Percentiles rank a stretch among this genome's conserved stretches.
phyloP scores from a whole-genome alignment of 2,888 invertebrate species.

The Disparrhopalites patrizii region DNA sequence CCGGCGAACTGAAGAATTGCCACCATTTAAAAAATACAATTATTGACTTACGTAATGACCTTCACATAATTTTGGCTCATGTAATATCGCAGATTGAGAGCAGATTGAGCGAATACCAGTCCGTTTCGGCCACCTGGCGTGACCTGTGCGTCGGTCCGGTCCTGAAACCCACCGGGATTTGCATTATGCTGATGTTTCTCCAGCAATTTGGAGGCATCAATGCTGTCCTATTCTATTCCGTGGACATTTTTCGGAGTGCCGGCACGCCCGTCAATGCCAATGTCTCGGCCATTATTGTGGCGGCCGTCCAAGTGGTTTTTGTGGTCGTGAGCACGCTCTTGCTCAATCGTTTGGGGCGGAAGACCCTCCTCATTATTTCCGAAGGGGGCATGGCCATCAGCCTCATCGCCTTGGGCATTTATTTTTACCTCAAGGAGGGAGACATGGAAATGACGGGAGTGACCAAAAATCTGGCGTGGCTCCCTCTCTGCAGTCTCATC shows the following conservation, averaged over 20 bases:
- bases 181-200: slow-evolving; percentile 75
- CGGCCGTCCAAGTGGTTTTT: slow-evolving; percentile 57
- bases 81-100: neutral
- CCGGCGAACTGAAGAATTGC: neutral
- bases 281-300: slow-evolving; percentile 58
- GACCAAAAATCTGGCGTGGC: slow-evolving; percentile 59
- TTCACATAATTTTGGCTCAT: too few relatives aligned
- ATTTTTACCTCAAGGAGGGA: slow-evolving; percentile 59
- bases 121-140: neutral
- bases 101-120: neutral
- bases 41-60: too few relatives aligned
- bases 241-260: slow-evolving; percentile 69
- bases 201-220: slow-evolving; percentile 75
- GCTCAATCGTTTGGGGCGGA: slow-evolving; percentile 75
- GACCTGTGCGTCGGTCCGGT: slow-evolving; percentile 49
- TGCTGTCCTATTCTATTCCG: slow-evolving; percentile 67
- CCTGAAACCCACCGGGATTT: slow-evolving; percentile 67
- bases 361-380: slow-evolving; percentile 71
- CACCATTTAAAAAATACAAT: neutral
- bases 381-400: slow-evolving; percentile 68
- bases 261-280: slow-evolving; percentile 58
- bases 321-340: slow-evolving; percentile 58
- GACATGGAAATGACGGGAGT: slow-evolving; percentile 49
- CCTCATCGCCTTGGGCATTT: slow-evolving; percentile 65
- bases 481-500: slow-evolving; percentile 69